Base-by-base conservation (phyloP, 2,797 vertebrate species). In the Enteromius afrohamiltoni region DNA sequence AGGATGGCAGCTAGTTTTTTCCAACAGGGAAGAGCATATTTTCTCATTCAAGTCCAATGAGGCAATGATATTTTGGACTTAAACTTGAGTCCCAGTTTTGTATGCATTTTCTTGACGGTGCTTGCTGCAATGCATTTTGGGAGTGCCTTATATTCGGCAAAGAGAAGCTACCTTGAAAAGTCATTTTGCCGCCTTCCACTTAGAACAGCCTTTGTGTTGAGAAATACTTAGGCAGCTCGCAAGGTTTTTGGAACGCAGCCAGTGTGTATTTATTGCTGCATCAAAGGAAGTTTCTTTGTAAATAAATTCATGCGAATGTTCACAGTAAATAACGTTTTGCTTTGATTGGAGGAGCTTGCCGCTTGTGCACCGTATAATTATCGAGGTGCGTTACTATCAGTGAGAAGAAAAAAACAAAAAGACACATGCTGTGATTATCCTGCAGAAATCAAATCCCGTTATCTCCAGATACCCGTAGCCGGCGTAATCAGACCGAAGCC, bases 371-470 rank as follows among this genome's bases (percentile, higher is more conserved):
- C 64, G 45, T 83, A 34, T 76, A 83, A 77, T 83, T 83, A 83
- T n/a, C 11, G 16, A 53, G 73, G 29, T n/a, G 62, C 31, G 9
- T 80, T 51, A 69, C 83, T 83, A 83, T 83, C 76, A 60, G 80
- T 60, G 19, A 11, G 45, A 11, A 34, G 10, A 40, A 9, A 40
- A 42, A 37, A 40, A 11, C 67, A 68, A 79, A 80, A 45, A 68
- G 45, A 55, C 62, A 31, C 81, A 76, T 53, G 47, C 76, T 79
- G 80, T 71, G 70, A 82, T 73, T 83, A 75, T 86, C 40, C 31
- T 5, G 4, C 51, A 79, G 53, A 83, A 83, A 79, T 80, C 77
- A 83, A 76, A 83, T 75, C 76, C 64, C 42, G 40, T 76, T 62
- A 68, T 40, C 19, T 58, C 11, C 62, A 80, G 37, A 70, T 62